phyloP scores from a whole-genome alignment of 2,888 invertebrate species.

The Drosophila imparisetae region DNA sequence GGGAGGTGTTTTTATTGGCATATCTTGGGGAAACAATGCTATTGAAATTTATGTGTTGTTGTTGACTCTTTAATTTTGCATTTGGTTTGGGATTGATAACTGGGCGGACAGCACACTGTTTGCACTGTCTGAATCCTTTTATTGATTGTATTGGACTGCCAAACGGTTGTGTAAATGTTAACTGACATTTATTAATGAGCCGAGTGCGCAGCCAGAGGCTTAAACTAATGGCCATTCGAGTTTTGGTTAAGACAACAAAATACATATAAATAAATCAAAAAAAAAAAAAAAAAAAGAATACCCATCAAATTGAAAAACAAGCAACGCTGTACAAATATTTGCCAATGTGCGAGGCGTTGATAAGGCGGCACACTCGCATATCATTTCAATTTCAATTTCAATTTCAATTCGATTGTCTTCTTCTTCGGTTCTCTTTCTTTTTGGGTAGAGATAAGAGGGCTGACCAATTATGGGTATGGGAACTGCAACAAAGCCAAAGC shows the following conservation, averaged over 20 bases:
- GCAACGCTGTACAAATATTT: constrained; percentile 65
- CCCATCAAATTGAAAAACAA: constrained; percentile 22
- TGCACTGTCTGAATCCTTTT: constrained; percentile 77
- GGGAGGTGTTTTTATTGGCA: constrained; percentile 36
- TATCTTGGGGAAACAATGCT: constrained; percentile 72
- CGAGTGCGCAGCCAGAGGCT: constrained; percentile 50
- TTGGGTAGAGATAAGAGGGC: constrained; percentile 48
- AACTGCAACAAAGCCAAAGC: constrained; percentile 54
- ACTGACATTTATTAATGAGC: constrained; percentile 71
- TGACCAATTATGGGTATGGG: constrained; percentile 69
- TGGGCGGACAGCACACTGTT: constrained; percentile 20
- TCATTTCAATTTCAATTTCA: constrained; percentile 40
- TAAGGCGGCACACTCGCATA: constrained; percentile 55
- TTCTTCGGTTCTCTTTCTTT: constrained; percentile 15
- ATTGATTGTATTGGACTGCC: constrained; percentile 75
- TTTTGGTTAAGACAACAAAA: constrained; percentile 21
- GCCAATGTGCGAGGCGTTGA: constrained; percentile 63
- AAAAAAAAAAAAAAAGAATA: constrained; percentile 6
- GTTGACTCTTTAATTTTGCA: constrained; percentile 16
- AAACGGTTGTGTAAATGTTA: constrained; percentile 57
- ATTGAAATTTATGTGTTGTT: constrained; percentile 41
- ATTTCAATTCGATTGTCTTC: constrained; percentile 13
- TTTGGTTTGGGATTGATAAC: constrained; percentile 23
- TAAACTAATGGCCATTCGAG: constrained; percentile 72
- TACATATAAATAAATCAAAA: constrained; percentile 13